A percentile compares a stretch with the other conserved stretches of the same genome.
Evolutionary conservation across 2,888 invertebrate genomes (phyloP).

Genomic region (Abrostola triplasia): DNA sequence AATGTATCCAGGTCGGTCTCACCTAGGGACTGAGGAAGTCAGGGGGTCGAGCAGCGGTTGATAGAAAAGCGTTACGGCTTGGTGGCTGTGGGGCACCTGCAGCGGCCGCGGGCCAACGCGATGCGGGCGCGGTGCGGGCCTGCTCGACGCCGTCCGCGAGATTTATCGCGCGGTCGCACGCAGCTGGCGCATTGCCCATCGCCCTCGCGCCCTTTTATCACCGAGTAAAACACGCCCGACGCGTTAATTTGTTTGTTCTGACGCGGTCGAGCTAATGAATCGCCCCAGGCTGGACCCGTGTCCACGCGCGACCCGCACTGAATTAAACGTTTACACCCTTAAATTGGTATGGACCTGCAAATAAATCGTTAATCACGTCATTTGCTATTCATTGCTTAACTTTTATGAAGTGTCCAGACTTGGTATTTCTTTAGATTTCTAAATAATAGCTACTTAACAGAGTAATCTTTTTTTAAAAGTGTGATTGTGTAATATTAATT

Average conservation of each 20-base stretch:
- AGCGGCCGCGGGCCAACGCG: slow-evolving; percentile 30
- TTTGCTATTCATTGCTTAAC: slow-evolving; percentile 64
- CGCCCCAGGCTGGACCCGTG: slow-evolving; percentile 83
- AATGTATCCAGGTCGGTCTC: slow-evolving; percentile 42
- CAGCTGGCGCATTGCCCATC: slow-evolving; percentile 81
- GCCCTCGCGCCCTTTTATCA: slow-evolving; percentile 86
- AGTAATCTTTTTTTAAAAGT: neutral
- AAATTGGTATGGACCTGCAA: slow-evolving; percentile 79
- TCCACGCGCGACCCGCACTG: slow-evolving; percentile 75
- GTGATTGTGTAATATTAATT: neutral
- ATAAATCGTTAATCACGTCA: slow-evolving; percentile 83
- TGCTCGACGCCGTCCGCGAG: slow-evolving; percentile 64
- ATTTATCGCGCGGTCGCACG: slow-evolving; percentile 81
- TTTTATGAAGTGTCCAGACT: slow-evolving; percentile 54
- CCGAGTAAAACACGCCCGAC: slow-evolving; percentile 84
- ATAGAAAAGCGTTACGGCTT: slow-evolving; percentile 20
- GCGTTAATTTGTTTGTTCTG: slow-evolving; percentile 88
- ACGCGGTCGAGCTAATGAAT: slow-evolving; percentile 87
- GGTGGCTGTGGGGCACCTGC: slow-evolving; percentile 32
- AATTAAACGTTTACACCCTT: slow-evolving; percentile 84
- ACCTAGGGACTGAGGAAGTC: slow-evolving; percentile 37
- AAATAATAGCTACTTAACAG: neutral
- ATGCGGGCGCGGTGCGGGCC: slow-evolving; percentile 41
- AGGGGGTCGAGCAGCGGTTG: slow-evolving; percentile 32
- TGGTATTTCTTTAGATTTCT: slow-evolving; percentile 1